These are phyloP conservation scores for Cerastoderma edule DNA, from an alignment of 2,888 invertebrate genomes.

Conservation along the genomic window DNA sequence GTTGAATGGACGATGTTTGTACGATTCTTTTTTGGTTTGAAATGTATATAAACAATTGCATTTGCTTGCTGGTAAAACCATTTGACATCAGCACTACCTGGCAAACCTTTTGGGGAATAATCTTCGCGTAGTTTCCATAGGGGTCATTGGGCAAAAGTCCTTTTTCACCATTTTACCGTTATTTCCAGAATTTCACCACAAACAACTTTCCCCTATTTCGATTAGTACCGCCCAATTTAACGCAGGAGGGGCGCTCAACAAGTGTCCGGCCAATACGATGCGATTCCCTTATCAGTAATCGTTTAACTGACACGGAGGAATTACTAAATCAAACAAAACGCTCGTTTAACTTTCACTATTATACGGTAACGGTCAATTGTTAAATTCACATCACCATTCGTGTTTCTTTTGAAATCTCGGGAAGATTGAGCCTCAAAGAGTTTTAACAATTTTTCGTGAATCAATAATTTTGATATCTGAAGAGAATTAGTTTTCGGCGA, in stretches of 20 bases:
- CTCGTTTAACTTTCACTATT: constrained; percentile 26
- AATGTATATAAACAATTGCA: no score
- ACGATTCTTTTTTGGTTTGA: no score
- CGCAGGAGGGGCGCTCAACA: constrained; percentile 17
- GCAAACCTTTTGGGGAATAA: no score
- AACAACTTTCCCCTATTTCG: neutral
- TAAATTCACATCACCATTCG: constrained; percentile 31
- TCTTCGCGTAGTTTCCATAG: no score
- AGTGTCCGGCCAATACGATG: constrained; percentile 1
- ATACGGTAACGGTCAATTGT: constrained; percentile 48
- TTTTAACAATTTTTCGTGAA: constrained; percentile 34
- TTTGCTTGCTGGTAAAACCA: no score
- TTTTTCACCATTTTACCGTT: no score
- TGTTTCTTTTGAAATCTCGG: constrained; percentile 49
- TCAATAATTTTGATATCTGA: constrained; percentile 28
- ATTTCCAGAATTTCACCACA: no score
- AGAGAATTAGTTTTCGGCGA: constrained; percentile 6
- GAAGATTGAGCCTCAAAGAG: constrained; percentile 21
- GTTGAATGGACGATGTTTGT: no score
- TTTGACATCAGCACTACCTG: no score
- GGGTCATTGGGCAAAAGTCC: no score
- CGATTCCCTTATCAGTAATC: constrained; percentile 14
- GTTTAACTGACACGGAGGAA: constrained; percentile 11
- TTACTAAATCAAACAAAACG: constrained; percentile 49
- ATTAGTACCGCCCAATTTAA: constrained; percentile 23